Conservation (phyloP, 2,113 vertebrate genomes). For the Lichenostomus cassidix region DNA sequence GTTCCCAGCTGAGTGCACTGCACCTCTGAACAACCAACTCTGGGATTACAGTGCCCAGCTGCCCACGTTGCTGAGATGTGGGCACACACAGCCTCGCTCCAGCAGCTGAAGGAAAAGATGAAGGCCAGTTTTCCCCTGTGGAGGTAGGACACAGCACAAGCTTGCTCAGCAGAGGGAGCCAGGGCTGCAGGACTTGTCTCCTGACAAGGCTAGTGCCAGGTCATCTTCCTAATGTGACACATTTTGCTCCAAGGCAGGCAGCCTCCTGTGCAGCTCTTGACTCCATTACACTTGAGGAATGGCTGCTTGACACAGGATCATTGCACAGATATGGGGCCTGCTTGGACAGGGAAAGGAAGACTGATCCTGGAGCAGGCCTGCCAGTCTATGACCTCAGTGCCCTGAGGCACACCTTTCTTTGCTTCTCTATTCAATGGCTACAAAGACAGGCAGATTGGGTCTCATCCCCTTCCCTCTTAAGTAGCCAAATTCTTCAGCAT, state of each 20-base stretch:
- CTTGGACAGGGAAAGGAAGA: background rate
- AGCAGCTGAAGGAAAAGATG: background rate
- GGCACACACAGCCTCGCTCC: accelerated
- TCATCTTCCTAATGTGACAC: background rate
- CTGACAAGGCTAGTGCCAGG: background rate
- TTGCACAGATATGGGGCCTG: background rate
- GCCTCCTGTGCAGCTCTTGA: background rate
- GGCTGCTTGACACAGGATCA: background rate
- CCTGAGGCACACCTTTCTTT: background rate
- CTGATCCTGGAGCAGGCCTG: background rate
- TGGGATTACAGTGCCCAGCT: background rate
- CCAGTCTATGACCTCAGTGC: background rate
- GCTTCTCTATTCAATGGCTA: background rate
- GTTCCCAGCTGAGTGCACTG: background rate
- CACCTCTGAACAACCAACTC: background rate
- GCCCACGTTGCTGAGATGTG: accelerated
- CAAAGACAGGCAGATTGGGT: background rate
- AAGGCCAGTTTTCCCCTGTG: background rate
- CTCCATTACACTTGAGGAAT: accelerated
- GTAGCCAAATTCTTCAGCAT: background rate
- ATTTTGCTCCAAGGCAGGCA: background rate
- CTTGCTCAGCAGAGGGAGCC: background rate
- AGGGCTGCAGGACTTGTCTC: background rate
- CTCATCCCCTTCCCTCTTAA: background rate
- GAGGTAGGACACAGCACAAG: background rate